Base-by-base conservation (phyloP, 2,113 vertebrate genomes). In the Pterophyllum scalare region DNA sequence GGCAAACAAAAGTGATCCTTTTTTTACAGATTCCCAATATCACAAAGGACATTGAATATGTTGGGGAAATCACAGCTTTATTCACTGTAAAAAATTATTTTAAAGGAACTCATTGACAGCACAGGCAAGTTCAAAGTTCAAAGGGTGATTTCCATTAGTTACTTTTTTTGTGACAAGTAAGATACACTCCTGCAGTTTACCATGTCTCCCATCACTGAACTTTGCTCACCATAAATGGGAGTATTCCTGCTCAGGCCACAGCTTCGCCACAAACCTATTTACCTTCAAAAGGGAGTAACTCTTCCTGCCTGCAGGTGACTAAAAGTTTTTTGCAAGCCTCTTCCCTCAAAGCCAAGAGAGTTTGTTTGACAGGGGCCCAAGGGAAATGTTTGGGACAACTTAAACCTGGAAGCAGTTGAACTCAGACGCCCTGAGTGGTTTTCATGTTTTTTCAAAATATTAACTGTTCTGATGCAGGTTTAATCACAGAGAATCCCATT, bases 171-270 rank as follows among this genome's bases (percentile, higher is more conserved):
- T 85, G 20, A 72, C 43, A 67, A 28, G 15, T 72, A 59, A 88
- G 75, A 70, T 74, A 33, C 84, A 84, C 20, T 70, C 38, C 38
- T 43, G 56, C 2, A 1, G n/a, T 70, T 80, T 60, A 84, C n/a
- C n/a, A 3, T 88, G 85, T 84, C 61, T 3, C 19, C 1, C 40
- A 33, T 78, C 38, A 26, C 46, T 89, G 80, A 89, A 85, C 81
- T 88, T 90, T 89, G 87, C 35, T 75, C 76, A 33, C 52, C 38
- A 88, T 87, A 86, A 86, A 90, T 65, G 40, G 56, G 77, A 83
- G 72, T 67, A 75, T 75, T 87, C 7, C 65, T 72, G 67, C 46
- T 31, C 65, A 67, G 56, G 8, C 26, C 22, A 7, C 35, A 58
- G 40, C 38, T 84, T 26, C 65, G 62, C 75, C 43, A 75, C 72